A percentile compares a stretch with the other conserved stretches of the same genome.
These are phyloP conservation scores for Scolopax rusticola DNA, from an alignment of 2,797 vertebrate species.

Conservation along the genomic window DNA sequence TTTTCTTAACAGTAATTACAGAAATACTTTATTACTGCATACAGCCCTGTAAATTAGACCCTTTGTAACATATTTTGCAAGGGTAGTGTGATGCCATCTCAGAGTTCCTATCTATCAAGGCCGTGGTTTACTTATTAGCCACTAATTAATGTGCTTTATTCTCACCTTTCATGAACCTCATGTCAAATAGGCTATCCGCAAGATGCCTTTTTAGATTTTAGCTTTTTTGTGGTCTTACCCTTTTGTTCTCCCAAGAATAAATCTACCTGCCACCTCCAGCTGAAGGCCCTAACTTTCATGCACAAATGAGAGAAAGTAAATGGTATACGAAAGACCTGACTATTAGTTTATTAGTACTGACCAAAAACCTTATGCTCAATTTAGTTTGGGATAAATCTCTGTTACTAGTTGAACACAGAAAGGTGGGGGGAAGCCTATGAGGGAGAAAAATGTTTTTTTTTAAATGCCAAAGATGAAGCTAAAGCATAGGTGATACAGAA, in stretches of 20 bases:
- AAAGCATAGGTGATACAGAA: background rate
- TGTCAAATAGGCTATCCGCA: background rate
- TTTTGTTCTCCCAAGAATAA: constrained; percentile 48
- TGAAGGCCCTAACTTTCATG: background rate
- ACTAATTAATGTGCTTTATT: constrained; percentile 31
- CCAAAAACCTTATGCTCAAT: background rate
- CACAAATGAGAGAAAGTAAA: background rate
- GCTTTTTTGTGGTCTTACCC: constrained; percentile 25
- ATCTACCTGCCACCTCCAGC: background rate
- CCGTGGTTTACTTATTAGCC: constrained; percentile 49
- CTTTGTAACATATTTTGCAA: constrained; percentile 42
- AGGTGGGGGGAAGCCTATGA: background rate
- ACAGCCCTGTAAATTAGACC: constrained; percentile 48
- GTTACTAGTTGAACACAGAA: background rate
- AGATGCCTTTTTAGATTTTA: constrained; percentile 21
- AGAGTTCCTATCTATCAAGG: constrained; percentile 30
- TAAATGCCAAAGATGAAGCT: background rate
- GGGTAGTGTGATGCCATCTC: constrained; percentile 10
- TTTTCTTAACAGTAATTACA: constrained; percentile 59
- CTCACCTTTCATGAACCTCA: constrained; percentile 53
- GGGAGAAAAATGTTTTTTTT: background rate
- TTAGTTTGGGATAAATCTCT: background rate
- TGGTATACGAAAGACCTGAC: background rate
- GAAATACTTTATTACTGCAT: constrained; percentile 35
- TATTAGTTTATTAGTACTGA: background rate